Percentiles rank a stretch among this genome's conserved stretches.
phyloP scores from a whole-genome alignment of 2,797 vertebrate genomes.

The Acanthopagrus latus region DNA sequence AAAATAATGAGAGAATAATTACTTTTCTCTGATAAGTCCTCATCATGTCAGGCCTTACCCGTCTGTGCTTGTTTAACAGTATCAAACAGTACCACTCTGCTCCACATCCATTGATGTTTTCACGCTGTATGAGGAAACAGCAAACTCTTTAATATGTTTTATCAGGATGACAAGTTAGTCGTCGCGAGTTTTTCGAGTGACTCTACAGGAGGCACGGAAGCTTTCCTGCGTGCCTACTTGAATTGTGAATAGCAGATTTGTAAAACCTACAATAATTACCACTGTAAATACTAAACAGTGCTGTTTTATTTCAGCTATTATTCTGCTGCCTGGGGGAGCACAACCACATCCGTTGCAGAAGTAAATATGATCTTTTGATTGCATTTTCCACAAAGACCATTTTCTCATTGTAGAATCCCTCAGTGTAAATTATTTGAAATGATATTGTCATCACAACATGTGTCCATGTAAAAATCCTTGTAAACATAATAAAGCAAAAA shows the following conservation, averaged over 20 bases:
- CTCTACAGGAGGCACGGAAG: constrained; percentile 22
- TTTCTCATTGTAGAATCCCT: constrained; percentile 1
- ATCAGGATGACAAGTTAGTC: constrained; percentile 51
- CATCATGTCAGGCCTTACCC: constrained; percentile 12
- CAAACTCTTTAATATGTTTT: constrained; percentile 44
- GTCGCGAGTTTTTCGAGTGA: constrained; percentile 38
- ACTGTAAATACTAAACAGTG: constrained; percentile 19
- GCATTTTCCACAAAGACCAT: neutral
- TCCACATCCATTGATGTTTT: constrained; percentile 36
- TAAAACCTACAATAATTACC: constrained; percentile 39
- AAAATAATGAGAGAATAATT: constrained; percentile 66
- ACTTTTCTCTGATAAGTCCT: constrained; percentile 46
- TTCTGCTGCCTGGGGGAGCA: neutral
- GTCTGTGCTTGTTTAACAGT: constrained; percentile 49
- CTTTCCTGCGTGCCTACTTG: constrained; percentile 24
- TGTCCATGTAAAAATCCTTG: neutral
- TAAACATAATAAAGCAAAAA: constrained; percentile 25
- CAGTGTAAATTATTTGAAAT: constrained; percentile 19
- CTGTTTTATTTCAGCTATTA: constrained; percentile 22
- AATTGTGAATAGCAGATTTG: constrained; percentile 3
- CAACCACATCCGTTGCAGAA: neutral
- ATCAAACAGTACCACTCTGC: constrained; percentile 32
- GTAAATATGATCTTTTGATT: constrained; percentile 13
- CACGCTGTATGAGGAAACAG: constrained; percentile 24
- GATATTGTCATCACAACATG: constrained; percentile 2